A percentile compares a stretch with the other conserved stretches of the same genome.
These are phyloP conservation scores for Aphidius gifuensis DNA, from an alignment of 1,140 invertebrate genomes.

Conservation along the genomic window DNA sequence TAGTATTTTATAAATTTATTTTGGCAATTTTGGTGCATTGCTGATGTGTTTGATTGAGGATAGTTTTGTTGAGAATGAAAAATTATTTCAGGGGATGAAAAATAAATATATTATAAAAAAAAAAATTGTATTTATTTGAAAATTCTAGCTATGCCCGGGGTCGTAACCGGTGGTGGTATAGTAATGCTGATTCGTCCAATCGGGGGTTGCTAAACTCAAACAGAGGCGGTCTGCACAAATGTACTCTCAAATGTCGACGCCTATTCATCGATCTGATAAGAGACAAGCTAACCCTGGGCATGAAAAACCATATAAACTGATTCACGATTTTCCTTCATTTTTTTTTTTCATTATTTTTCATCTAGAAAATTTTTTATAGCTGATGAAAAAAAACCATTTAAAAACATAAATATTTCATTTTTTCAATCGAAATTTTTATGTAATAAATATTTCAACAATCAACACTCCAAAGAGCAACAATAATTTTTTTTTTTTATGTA, in stretches of 20 bases:
- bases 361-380: neutral
- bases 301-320: neutral
- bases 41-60: neutral
- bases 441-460: neutral
- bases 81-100: constrained; percentile 10
- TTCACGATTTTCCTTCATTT: neutral
- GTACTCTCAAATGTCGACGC: constrained; percentile 35
- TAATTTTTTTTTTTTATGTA: too few relatives aligned
- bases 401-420: neutral
- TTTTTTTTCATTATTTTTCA: neutral
- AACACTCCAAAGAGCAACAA: too few relatives aligned
- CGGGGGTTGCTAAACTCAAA: constrained; percentile 15
- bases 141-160: constrained; percentile 25
- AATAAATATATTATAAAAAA: constrained; percentile 7
- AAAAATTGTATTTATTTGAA: constrained; percentile 17
- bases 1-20: too few relatives aligned
- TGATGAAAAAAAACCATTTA: too few relatives aligned
- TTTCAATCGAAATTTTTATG: neutral
- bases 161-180: constrained; percentile 19
- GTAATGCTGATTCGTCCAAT: constrained; percentile 36
- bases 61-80: constrained; percentile 6
- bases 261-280: constrained; percentile 49
- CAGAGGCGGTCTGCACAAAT: constrained; percentile 30
- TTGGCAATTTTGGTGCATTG: too few relatives aligned
- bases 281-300: constrained; percentile 9